phyloP scores from a whole-genome alignment of 2,888 invertebrate species.

The Tetanocera ferruginea region DNA sequence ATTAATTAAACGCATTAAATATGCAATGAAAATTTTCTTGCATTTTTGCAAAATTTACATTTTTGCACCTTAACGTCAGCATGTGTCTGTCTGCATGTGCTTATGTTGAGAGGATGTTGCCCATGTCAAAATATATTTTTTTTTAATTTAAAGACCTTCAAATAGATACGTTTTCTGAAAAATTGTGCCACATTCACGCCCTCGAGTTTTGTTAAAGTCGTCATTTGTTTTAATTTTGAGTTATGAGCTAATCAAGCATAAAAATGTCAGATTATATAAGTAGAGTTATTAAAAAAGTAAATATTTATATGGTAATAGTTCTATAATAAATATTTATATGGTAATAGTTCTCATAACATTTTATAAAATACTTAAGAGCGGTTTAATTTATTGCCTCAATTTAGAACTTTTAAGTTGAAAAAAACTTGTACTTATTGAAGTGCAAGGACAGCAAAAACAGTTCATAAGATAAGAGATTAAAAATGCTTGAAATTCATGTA shows the following conservation, averaged over 20 bases:
- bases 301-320: no score
- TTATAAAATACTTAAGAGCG: no score
- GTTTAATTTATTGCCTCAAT: no score
- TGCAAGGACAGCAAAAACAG: no score
- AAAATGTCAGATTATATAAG: background rate
- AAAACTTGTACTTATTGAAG: no score
- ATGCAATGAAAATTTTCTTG: conserved; percentile 50
- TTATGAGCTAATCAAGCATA: background rate
- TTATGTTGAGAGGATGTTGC: conserved; percentile 22
- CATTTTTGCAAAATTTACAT: background rate
- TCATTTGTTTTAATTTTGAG: background rate
- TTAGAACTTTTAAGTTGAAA: no score
- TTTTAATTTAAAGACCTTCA: background rate
- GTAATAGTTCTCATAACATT: no score
- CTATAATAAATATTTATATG: no score
- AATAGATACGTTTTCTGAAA: background rate
- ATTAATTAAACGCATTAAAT: conserved; percentile 63
- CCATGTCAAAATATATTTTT: background rate
- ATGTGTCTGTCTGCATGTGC: background rate
- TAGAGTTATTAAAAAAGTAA: no score
- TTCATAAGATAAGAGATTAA: no score
- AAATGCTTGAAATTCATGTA: no score
- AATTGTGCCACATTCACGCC: background rate
- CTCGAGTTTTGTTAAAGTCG: background rate
- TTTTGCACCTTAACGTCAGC: background rate